Base-by-base conservation (phyloP, 2,888 invertebrate species). In the Osedax frankpressi region DNA sequence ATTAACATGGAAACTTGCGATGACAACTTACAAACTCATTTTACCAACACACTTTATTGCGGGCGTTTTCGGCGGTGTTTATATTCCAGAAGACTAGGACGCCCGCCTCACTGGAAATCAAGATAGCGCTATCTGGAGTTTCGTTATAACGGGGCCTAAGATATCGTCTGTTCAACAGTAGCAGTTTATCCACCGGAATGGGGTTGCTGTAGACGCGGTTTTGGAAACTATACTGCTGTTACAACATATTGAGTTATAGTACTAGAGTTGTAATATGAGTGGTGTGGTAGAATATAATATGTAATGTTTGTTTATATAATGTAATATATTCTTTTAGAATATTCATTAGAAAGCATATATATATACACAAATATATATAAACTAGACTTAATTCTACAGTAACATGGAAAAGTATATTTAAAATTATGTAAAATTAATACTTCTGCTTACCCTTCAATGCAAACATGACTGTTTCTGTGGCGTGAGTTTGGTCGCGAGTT, bases 31-130 rank as follows among this genome's bases (percentile, higher is more conserved):
- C n/a, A n/a, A n/a, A n/a, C n/a, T n/a, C n/a, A n/a, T n/a, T n/a
- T n/a, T n/a, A n/a, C n/a, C n/a, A n/a, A n/a, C n/a, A n/a, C n/a
- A n/a, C n/a, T n/a, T n/a, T n/a, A n/a, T 44, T 44, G 11, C 19
- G 44, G 6, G 44, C 44, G 19, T 44, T 44, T 11, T 44, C 44
- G 19, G 6, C 44, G 19, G 44, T 44, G 44, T 44, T 44, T 2
- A 83, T 75, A 76, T 80, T 82, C 84, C 84, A 84, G 79, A 81
- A 84, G 2, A 78, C 73, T 3, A 84, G 77, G n/a, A 74, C 73
- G 1, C 84, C 84, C 0, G 80, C 83, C 73, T 83, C 83, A 77
- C 83, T 83, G 14, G 84, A 83, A 27, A 84, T 76, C 69, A 84
- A 76, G 19, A 82, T 79, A 11, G 82, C 82, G 25, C 80, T 79